Evolutionary conservation across 1,140 invertebrate species (phyloP).

Genomic region (Drosophila pseudoobscura): DNA sequence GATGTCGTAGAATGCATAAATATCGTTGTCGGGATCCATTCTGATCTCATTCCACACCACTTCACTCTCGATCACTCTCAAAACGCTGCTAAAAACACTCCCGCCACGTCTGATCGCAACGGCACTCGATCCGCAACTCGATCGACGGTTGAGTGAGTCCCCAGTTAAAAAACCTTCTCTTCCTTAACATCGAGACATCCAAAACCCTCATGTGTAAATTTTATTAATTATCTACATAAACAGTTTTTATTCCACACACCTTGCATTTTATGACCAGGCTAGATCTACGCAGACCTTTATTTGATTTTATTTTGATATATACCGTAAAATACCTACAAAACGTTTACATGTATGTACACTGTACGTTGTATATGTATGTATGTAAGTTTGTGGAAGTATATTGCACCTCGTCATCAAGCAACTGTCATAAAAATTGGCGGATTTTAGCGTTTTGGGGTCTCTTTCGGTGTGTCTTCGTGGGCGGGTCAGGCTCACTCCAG

Average conservation of each 20-base stretch:
- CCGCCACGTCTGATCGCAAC: conserved; percentile 61
- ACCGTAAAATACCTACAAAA: conserved; percentile 20
- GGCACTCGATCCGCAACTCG: conserved; percentile 69
- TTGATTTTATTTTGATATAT: conserved; percentile 71
- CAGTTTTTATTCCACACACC: conserved; percentile 70
- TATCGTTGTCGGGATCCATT: conserved; percentile 76
- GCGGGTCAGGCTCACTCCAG: conserved; percentile 62
- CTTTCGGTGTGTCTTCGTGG: conserved; percentile 21
- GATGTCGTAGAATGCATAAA: conserved; percentile 74
- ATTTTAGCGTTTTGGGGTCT: conserved; percentile 45
- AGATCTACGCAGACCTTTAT: conserved; percentile 60
- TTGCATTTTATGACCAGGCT: conserved; percentile 67
- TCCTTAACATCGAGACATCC: conserved; percentile 68
- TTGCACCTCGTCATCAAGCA: conserved; percentile 57
- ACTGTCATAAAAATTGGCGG: conserved; percentile 61
- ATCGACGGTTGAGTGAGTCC: conserved; percentile 47
- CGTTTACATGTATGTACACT: too few species aligned
- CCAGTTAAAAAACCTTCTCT: conserved; percentile 75
- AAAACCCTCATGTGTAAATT: conserved; percentile 76
- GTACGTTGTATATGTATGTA: too few species aligned
- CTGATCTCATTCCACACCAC: conserved; percentile 41
- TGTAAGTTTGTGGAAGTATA: conserved; percentile 29
- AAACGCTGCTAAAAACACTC: conserved; percentile 28
- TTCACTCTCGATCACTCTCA: conserved; percentile 22
- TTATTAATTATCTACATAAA: conserved; percentile 81